phyloP scores from a whole-genome alignment of 2,113 vertebrate species.

The Salvator merianae region DNA sequence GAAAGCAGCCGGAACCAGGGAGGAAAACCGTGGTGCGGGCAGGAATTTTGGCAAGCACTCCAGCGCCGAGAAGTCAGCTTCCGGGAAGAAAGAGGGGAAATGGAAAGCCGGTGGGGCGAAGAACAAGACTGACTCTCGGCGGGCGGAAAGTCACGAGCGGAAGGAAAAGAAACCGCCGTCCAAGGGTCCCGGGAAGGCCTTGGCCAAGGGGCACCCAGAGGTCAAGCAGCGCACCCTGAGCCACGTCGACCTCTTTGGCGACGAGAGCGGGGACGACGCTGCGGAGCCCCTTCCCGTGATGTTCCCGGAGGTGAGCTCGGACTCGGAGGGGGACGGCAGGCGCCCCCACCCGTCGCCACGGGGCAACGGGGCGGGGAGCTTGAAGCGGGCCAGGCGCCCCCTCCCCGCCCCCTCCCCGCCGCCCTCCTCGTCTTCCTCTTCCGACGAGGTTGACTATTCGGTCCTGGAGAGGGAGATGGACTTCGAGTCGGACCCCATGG shows the following conservation, averaged over 20 bases:
- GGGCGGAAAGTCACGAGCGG: slow-evolving; percentile 63
- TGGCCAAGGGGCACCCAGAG: slow-evolving; percentile 47
- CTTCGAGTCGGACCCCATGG: slow-evolving; percentile 92
- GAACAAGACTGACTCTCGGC: slow-evolving; percentile 72
- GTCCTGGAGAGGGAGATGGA: slow-evolving; percentile 87
- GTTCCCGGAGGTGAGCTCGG: slow-evolving; percentile 59
- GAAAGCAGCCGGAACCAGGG: slow-evolving; percentile 65
- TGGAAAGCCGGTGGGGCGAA: slow-evolving; percentile 57
- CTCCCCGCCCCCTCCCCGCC: not conserved
- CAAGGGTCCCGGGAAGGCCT: slow-evolving; percentile 48
- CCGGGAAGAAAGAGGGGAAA: slow-evolving; percentile 65
- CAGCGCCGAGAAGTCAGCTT: slow-evolving; percentile 42
- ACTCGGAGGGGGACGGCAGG: slow-evolving; percentile 43
- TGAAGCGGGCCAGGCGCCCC: slow-evolving; percentile 51
- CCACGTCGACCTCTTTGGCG: slow-evolving; percentile 91
- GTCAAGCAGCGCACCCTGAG: slow-evolving; percentile 80
- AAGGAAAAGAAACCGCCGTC: slow-evolving; percentile 8
- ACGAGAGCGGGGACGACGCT: slow-evolving; percentile 88
- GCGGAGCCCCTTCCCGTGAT: slow-evolving; percentile 46
- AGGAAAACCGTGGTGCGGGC: slow-evolving; percentile 68
- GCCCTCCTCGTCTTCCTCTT: slow-evolving; percentile 38
- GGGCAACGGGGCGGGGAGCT: slow-evolving; percentile 42
- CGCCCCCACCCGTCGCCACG: slow-evolving; percentile 23
- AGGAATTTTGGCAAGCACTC: slow-evolving; percentile 39
- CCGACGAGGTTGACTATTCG: slow-evolving; percentile 77